Evolutionary conservation across 1,140 invertebrate genomes (phyloP), one percentile per base, ranked within the genome.

Genomic region (Sipha flava): DNA sequence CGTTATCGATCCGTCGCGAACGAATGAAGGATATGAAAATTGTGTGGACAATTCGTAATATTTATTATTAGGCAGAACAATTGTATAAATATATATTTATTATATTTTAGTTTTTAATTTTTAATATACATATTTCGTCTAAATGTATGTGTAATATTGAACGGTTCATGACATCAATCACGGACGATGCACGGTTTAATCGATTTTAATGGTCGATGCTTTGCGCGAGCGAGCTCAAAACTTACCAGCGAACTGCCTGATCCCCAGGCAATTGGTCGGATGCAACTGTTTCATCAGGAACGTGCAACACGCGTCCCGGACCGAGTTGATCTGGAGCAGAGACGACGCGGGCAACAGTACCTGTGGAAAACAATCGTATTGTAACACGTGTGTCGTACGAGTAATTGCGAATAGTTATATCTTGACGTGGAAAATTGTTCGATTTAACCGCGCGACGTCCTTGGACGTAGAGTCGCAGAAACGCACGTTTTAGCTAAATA

Each of bases 241-340:
- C 82, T 85, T 82, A 88, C 88, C 89, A 73, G 89, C 90, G 85
- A 93, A 93, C 82, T 90, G 91, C 75, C 90, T 86, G 54, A 93
- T 93, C 26, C 92, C 92, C 23, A 94, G 85, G 83, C 92, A 93
- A 83, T 94, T 94, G 2, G 91, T 91, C 1, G 95, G 95, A 87
- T 97, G 94, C 49, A 98, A 88, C 85, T 97, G 95, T 84, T 95
- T 93, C 83, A 92, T 91, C 34, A 98, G 87, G 2, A 92, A 93
- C 83, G 91, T 91, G 85, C 91, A 93, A 83, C 92, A 94, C 0
- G 92, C 92, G 81, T 93, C 91, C 49, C 91, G 85, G 2, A 94
- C 92, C 73, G 90, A 89, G 81, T 88, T 88, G 84, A 93, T 90
- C 86, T 94, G 92, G 49, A 94, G 86, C 52, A 94, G 86, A 83